A percentile compares a stretch with the other conserved stretches of the same genome.
phyloP scores from a whole-genome alignment of 1,140 invertebrate species.

The Pachypeltis micranthus region DNA sequence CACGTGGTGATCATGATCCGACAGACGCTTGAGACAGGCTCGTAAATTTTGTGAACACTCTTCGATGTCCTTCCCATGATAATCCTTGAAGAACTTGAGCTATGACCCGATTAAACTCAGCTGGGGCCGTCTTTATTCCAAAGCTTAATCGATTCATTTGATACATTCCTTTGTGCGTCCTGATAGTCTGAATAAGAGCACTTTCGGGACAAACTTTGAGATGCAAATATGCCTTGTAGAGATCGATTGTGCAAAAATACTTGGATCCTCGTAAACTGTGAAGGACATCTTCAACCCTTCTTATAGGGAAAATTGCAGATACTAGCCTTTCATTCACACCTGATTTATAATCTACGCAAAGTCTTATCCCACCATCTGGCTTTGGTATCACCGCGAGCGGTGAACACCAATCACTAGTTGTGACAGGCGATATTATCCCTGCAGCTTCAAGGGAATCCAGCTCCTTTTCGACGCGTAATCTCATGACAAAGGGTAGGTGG shows the following conservation, averaged over 20 bases:
- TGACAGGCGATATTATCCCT: constrained; percentile 26
- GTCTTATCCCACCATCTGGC: constrained; percentile 30
- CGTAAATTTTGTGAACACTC: neutral
- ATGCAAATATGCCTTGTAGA: constrained; percentile 33
- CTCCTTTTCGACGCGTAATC: constrained; percentile 31
- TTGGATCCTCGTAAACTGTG: neutral
- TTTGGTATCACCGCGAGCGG: constrained; percentile 35
- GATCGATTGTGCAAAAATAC: constrained; percentile 4
- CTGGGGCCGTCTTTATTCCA: constrained; percentile 36
- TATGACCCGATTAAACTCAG: neutral
- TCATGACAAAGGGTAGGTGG: constrained; percentile 34
- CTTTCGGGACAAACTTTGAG: constrained; percentile 36
- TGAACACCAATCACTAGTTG: constrained; percentile 34
- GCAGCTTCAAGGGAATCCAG: constrained; percentile 25
- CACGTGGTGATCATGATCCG: neutral
- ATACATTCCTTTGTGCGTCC: constrained; percentile 31
- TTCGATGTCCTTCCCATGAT: neutral
- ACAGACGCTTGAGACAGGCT: neutral
- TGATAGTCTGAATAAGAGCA: constrained; percentile 29
- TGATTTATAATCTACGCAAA: constrained; percentile 34
- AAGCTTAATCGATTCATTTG: constrained; percentile 35
- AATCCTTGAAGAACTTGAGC: neutral
- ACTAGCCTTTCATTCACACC: neutral
- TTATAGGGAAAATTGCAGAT: neutral
- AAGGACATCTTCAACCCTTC: neutral